Percentiles rank a stretch among this genome's conserved stretches.
Evolutionary conservation across 2,113 vertebrate genomes (phyloP).

Genomic region (Alectura lathami): DNA sequence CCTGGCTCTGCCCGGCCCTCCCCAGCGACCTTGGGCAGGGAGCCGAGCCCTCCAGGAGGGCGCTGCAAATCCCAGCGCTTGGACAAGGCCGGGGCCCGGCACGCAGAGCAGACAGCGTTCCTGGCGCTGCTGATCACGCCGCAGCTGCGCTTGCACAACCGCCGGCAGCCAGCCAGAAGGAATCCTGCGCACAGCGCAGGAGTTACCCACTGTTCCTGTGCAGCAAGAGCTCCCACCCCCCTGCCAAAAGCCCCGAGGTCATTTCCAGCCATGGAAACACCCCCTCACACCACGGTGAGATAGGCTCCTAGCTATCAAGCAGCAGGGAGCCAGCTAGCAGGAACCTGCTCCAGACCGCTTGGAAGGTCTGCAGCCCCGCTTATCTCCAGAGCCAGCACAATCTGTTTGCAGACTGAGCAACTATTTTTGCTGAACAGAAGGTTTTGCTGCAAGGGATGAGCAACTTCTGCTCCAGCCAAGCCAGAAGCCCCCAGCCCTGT

Average conservation of each 20-base stretch:
- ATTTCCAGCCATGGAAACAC: background rate
- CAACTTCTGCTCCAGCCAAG: background rate
- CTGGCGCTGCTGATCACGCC: background rate
- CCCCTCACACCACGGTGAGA: background rate
- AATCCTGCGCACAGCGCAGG: background rate
- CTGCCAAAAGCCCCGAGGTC: background rate
- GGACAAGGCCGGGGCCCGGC: too few relatives aligned
- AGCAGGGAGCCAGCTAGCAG: background rate
- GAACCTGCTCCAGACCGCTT: background rate
- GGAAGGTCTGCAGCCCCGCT: background rate
- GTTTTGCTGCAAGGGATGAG: background rate
- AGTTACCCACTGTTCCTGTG: background rate
- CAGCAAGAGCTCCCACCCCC: fast-evolving
- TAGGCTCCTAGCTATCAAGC: fast-evolving
- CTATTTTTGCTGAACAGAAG: background rate
- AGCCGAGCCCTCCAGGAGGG: too few relatives aligned
- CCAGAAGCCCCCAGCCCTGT: background rate
- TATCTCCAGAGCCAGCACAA: background rate
- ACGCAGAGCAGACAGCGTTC: background rate
- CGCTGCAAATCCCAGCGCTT: background rate
- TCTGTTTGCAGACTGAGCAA: fast-evolving
- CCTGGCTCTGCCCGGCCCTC: background rate
- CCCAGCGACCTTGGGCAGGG: background rate
- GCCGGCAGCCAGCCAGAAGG: background rate
- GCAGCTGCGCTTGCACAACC: background rate